Base-by-base conservation (phyloP, 2,113 vertebrate species). In the Blennius ocellaris region DNA sequence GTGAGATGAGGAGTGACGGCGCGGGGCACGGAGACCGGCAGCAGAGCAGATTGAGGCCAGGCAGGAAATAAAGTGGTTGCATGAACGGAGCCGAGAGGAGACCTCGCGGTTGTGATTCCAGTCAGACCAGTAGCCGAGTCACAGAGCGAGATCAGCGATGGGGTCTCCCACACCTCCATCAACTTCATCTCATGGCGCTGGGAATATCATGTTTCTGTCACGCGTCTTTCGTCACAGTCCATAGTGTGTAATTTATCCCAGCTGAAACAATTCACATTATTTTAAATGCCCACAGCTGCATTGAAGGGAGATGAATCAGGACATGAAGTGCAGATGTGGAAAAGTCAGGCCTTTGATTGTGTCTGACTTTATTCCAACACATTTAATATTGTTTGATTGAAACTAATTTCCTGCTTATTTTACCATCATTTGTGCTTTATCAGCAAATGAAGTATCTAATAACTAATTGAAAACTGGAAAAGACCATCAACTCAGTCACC, bases 81-180 rank as follows among this genome's bases (percentile, higher is more conserved):
- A 5, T 16, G 11, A 76, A 11, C 43, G 43, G 8, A 40, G 6
- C 21, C 53, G 10, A 37, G 3, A 15, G 11, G 39, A 11, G 59
- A 57, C 6, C 51, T 43, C 11, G 47, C 72, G 64, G 37, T 36
- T 37, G 8, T 62, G 30, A 50, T n/a, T 50, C 39, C 61, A 37
- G 54, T 69, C 21, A 7, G 45, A 76, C 75, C 60, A 51, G 40
- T 6, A 50, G 64, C 53, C 64, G 52, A 73, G 41, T 69, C 76
- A 62, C 51, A 3, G 0, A 65, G 65, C 37, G 43, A 50, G 7
- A 69, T 61, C 64, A 64, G 53, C 2, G 16, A 49, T 21, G 12
- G 44, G 8, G 37, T 15, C 14, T 56, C 12, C 52, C 21, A 49
- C 17, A 37, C 11, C 41, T 21, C 45, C 38, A n/a, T 39, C 12